Percentiles rank a stretch among this genome's conserved stretches.
phyloP scores from a whole-genome alignment of 2,797 vertebrate species.

The Sebastes umbrosus region DNA sequence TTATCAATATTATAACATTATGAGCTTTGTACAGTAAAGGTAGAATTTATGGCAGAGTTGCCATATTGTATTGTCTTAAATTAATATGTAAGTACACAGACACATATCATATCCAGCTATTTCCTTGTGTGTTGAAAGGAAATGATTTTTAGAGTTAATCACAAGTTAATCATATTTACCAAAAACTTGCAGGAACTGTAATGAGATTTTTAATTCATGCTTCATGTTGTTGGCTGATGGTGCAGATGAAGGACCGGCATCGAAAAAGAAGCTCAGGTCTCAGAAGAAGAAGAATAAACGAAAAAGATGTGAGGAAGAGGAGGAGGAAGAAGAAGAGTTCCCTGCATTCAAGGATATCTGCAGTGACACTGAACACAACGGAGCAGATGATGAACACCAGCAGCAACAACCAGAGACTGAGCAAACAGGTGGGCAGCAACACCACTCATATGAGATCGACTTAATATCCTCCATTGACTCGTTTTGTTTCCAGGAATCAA shows the following conservation, averaged over 20 bases:
- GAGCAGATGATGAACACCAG: background rate
- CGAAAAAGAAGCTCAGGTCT: conserved; percentile 48
- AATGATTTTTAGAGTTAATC: background rate
- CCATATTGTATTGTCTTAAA: background rate
- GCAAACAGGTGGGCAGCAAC: conserved; percentile 28
- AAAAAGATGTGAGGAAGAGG: conserved; percentile 24
- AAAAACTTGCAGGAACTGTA: background rate
- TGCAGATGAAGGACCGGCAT: conserved; percentile 70
- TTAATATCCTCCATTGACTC: background rate
- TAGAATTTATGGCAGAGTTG: background rate
- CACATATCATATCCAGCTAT: background rate
- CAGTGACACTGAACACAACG: background rate
- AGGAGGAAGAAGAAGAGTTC: conserved; percentile 21
- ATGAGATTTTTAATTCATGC: background rate
- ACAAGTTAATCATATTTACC: background rate
- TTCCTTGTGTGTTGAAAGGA: background rate
- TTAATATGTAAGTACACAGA: background rate
- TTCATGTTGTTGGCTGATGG: background rate
- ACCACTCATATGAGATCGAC: background rate
- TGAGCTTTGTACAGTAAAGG: background rate
- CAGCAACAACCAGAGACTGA: background rate
- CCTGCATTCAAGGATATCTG: background rate
- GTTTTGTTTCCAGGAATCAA: background rate
- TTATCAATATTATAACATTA: background rate
- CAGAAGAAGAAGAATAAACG: conserved; percentile 68